Base-by-base conservation (phyloP, 2,113 vertebrate genomes). In the Phocoena sinus region DNA sequence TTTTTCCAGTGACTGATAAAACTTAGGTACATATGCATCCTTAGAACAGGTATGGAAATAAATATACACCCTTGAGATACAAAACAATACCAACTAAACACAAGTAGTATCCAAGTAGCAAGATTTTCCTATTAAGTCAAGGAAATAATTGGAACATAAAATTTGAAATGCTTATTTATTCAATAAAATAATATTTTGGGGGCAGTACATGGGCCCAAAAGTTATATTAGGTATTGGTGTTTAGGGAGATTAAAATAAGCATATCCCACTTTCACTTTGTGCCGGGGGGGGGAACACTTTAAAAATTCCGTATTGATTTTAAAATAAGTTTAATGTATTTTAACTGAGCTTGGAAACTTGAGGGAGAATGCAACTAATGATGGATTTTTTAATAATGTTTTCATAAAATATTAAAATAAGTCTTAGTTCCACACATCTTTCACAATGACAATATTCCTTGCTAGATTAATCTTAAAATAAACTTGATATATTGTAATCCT, bases 321-420 rank as follows among this genome's bases (percentile, higher is more conserved):
- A 96, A 98, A 97, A 76, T 89, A 97, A 97, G 80, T 93, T 96
- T 97, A 98, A 98, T 97, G 91, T 97, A 94, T 97, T 97, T 98
- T 96, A 98, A 95, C 95, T 89, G 94, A 97, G 94, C 94, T 96
- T 91, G 94, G 95, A 91, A 71, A 97, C 90, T 92, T 94, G 92
- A 96, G 81, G 94, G 95, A 88, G 76, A 97, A 91, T 82, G 94
- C 44, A 94, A 89, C 94, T 96, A 97, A 98, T 97, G 98, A 98
- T 97, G 81, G 96, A 98, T 96, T 97, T 97, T 98, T 97, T 97
- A 94, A 98, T 98, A 98, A 98, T 97, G 94, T 91, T 98, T 98
- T 97, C 96, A 97, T 97, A 97, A 97, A 98, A 98, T 94, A 97
- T 98, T 97, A 97, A 98, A 97, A 91, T 91, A 93, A 94, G 96